These are phyloP conservation scores for Hystrix cristata DNA, from an alignment of 2,113 vertebrate genomes.

Conservation along the genomic window DNA sequence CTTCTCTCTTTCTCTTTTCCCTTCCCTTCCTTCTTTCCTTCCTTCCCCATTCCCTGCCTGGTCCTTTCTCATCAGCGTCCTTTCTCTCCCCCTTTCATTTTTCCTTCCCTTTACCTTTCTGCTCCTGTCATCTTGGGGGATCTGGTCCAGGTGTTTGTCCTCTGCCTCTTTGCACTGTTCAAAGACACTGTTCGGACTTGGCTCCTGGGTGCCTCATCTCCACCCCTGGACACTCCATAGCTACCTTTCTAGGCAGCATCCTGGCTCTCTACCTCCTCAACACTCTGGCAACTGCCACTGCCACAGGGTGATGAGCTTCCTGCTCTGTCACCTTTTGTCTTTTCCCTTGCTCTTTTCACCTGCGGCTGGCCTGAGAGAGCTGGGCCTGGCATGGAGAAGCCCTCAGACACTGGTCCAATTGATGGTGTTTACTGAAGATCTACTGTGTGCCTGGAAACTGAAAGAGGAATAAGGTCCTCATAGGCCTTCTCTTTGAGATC, in stretches of 20 bases:
- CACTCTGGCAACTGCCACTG: neutral
- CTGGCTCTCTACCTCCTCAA: neutral
- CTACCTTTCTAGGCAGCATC: neutral
- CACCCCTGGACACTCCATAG: neutral
- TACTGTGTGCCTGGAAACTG: neutral
- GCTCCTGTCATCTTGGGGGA: neutral
- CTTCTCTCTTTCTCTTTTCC: neutral
- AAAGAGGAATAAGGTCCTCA: neutral
- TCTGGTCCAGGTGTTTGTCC: neutral
- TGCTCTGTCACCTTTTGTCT: fast-evolving
- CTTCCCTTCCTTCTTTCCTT: neutral
- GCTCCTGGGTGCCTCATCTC: neutral
- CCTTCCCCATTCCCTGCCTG: no score
- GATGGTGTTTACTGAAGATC: neutral
- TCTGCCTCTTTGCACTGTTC: neutral
- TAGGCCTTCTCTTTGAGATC: neutral
- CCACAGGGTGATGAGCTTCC: neutral
- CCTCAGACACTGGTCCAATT: neutral
- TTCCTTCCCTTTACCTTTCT: neutral
- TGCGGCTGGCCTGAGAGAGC: neutral
- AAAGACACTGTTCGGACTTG: neutral
- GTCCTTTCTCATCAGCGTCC: no score
- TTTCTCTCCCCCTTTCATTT: no score
- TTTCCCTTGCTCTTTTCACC: neutral
- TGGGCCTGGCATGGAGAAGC: neutral